Evolutionary conservation across 2,888 invertebrate species (phyloP), one percentile per base, ranked within the genome.

Genomic region (Trachelus tabidus): DNA sequence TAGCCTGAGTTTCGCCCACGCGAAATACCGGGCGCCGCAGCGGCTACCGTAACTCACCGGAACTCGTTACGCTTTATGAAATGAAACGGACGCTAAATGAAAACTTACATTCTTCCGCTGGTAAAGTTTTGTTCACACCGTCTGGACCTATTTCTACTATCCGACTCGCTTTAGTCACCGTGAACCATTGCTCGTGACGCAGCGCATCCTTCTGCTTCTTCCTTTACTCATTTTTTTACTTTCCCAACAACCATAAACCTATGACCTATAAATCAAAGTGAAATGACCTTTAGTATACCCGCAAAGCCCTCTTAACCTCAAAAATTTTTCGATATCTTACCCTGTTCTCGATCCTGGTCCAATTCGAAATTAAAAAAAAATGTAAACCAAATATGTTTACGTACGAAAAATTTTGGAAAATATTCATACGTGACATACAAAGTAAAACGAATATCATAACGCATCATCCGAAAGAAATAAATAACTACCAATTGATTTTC

Each of bases 1-100:
- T 69, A 71, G 33, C 71, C 11, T 31, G 69, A 75, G 76, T 79
- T 56, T 77, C 35, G 35, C 33, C 69, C 33, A n/a, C 74, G 75
- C 77, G 37, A 79, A 76, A 79, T 75, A 79, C 71, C 73, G 68
- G 37, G 12, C 34, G 35, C 74, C 34, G 30, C 34, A 6, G 68
- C 68, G 40, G 56, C 68, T 31, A n/a, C 69, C 79, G 79, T 76
- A 83, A 83, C 76, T 82, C 79, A 78, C 75, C 77, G 76, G 76
- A 83, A 83, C 81, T 81, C 80, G 81, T 83, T 83, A 82, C 81
- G 81, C 82, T 84, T 85, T 85, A 84, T 84, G 82, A 83, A 84
- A 84, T 80, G 80, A 81, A 85, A 84, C 82, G 81, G 81, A 79
- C 79, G 81, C 83, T 84, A 83, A 85, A 85, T 84, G 82, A 85